These are phyloP conservation scores for Lanistes nyassanus DNA, from an alignment of 1,140 invertebrate genomes.

Conservation along the genomic window DNA sequence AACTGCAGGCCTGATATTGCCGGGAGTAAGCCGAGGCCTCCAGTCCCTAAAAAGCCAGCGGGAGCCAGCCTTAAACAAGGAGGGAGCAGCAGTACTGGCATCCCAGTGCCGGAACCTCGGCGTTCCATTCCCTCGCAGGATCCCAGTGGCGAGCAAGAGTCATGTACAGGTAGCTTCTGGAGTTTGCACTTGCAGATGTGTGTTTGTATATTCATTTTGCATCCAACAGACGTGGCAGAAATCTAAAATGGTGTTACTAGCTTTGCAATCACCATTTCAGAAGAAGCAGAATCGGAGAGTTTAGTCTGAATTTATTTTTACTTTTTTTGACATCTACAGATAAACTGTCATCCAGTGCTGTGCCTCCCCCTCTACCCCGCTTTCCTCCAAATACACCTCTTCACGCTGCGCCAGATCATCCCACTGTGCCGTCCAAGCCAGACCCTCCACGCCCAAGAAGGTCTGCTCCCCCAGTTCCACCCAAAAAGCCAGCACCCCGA, in stretches of 20 bases:
- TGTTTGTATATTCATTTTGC: not conserved
- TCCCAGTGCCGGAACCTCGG: not conserved
- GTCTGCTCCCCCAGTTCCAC: constrained; percentile 12
- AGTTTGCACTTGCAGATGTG: not conserved
- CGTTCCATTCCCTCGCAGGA: not conserved
- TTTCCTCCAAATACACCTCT: constrained; percentile 3
- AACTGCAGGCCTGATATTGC: constrained; percentile 2
- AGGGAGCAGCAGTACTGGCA: not conserved
- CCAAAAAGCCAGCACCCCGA: constrained; percentile 13
- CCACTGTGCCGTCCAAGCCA: not conserved
- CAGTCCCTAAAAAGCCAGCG: constrained; percentile 40
- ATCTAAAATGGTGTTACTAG: too few species aligned
- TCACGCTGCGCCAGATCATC: not conserved
- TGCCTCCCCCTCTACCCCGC: constrained; percentile 10
- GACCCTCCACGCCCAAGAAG: not conserved
- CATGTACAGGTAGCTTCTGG: not conserved
- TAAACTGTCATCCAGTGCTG: not conserved
- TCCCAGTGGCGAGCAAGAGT: not conserved
- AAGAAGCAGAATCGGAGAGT: too few species aligned
- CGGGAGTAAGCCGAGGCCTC: constrained; percentile 34
- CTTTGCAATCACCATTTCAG: too few species aligned
- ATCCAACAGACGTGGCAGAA: not conserved
- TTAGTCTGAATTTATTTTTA: too few species aligned
- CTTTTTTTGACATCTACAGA: not conserved
- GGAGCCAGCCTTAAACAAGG: constrained; percentile 16